Conservation (phyloP, 2,888 invertebrate species). For the Sinotaia quadrata region DNA sequence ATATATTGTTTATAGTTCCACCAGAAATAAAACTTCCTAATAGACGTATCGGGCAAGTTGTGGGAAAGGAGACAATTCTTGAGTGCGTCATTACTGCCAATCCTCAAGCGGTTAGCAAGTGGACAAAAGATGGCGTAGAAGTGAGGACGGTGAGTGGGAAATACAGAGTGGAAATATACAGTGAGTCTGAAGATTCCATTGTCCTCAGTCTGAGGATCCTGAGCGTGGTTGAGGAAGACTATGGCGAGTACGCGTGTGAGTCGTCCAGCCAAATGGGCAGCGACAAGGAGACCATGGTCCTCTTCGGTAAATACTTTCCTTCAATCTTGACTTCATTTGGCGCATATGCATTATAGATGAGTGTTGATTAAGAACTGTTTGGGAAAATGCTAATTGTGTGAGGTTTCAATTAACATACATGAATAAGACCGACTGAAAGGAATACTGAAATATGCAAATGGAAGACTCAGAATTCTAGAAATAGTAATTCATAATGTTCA, state of each 20-base stretch:
- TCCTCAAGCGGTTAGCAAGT: slow-evolving; percentile 54
- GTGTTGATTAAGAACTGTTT: no score
- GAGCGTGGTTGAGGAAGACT: slow-evolving; percentile 44
- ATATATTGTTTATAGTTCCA: slow-evolving; percentile 49
- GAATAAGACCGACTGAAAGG: no score
- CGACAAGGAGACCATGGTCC: slow-evolving; percentile 39
- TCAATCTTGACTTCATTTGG: no score
- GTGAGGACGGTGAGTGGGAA: slow-evolving; percentile 43
- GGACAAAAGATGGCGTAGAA: slow-evolving; percentile 48
- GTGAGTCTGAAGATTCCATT: slow-evolving; percentile 43
- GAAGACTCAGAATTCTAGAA: no score
- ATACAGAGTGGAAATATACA: slow-evolving; percentile 45
- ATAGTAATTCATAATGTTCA: no score
- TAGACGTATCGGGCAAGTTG: slow-evolving; percentile 54
- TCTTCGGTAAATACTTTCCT: slow-evolving; percentile 43
- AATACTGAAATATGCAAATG: no score
- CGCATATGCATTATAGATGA: no score
- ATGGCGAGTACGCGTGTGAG: slow-evolving; percentile 48
- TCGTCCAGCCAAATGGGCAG: slow-evolving; percentile 46
- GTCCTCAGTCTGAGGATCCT: slow-evolving; percentile 44
- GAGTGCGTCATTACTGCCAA: slow-evolving; percentile 60
- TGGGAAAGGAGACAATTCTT: slow-evolving; percentile 62
- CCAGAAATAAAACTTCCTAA: slow-evolving; percentile 60
- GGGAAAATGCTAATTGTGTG: no score
- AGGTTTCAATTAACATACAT: no score